Evolutionary conservation across 2,113 vertebrate genomes (phyloP), one percentile per base, ranked within the genome.

Genomic region (Thunnus thynnus): DNA sequence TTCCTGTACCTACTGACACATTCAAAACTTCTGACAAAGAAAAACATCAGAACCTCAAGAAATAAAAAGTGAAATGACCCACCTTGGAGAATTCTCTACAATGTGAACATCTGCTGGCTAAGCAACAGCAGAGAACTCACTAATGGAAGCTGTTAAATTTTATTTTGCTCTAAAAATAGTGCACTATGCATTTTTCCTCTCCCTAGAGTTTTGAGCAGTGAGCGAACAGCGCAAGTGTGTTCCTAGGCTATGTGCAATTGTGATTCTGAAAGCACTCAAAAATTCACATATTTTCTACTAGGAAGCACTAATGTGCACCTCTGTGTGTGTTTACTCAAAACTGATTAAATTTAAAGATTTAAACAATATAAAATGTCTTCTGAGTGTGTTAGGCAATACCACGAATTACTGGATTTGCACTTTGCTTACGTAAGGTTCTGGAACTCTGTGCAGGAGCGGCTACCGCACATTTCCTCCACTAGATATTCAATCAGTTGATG

Each of bases 121-220:
- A 83, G 85, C 84, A 86, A 65, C 48, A 78, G 76, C 77, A 7
- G 9, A 82, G 55, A 82, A 89, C 67, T 80, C 66, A 76, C 90
- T 91, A 88, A 91, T 91, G 85, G 82, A 89, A 79, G 75, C 72
- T 76, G 83, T 86, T 84, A 79, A 75, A 81, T 77, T 82, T 80
- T 85, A 84, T 88, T 91, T 90, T 73, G 48, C 80, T 86, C 64
- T 64, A 80, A 92, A 93, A 88, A 87, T 87, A 82, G 66, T 61
- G 20, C 20, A 3, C 20, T 52, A 47, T 80, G 84, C 86, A 75
- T 82, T 89, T 88, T 62, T 27, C 44, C 51, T 65, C 46, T 80
- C 77, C 86, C 88, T 47, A 2, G 82, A 87, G 85, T 80, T 72
- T 62, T 54, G 55, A 84, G 72, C 47, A 18, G 50, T 27, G 54